phyloP scores from a whole-genome alignment of 2,797 vertebrate species.

The Craterocephalus amniculus region DNA sequence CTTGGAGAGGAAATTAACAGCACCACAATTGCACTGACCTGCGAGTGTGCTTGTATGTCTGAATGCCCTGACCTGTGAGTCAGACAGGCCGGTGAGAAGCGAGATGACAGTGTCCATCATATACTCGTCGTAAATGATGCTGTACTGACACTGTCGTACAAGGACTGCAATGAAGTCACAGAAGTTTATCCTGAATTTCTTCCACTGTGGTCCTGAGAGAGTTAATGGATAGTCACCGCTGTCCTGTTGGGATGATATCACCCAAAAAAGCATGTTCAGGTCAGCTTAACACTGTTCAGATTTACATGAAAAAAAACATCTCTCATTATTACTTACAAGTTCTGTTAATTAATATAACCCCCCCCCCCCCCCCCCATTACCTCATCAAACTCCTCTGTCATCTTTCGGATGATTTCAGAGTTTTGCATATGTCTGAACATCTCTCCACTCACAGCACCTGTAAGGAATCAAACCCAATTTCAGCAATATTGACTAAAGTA shows the following conservation, averaged over 20 bases:
- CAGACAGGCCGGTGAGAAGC: conserved; percentile 94
- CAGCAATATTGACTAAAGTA: background rate
- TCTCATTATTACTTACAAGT: background rate
- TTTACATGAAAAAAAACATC: background rate
- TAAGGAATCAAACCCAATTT: conserved; percentile 35
- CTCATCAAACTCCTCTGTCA: conserved; percentile 99
- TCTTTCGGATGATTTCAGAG: conserved; percentile 98
- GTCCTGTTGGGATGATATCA: conserved; percentile 82
- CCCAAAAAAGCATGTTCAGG: conserved; percentile 14
- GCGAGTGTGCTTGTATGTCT: conserved; percentile 84
- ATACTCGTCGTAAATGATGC: conserved; percentile 98
- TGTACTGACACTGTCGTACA: conserved; percentile 97
- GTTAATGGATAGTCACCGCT: conserved; percentile 97
- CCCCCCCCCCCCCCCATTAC: conserved; percentile 84
- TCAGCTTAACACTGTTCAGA: background rate
- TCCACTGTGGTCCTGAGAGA: conserved; percentile 96
- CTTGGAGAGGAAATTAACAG: background rate
- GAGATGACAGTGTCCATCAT: conserved; percentile 99
- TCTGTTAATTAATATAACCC: too few relatives aligned
- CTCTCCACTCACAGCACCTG: conserved; percentile 94
- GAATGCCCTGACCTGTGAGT: conserved; percentile 97
- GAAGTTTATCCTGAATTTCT: conserved; percentile 96
- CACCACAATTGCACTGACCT: conserved; percentile 50
- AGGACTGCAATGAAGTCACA: conserved; percentile 96
- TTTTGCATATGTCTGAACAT: conserved; percentile 99